phyloP scores from a whole-genome alignment of 2,888 invertebrate genomes.

The Temnothorax unifasciatus region DNA sequence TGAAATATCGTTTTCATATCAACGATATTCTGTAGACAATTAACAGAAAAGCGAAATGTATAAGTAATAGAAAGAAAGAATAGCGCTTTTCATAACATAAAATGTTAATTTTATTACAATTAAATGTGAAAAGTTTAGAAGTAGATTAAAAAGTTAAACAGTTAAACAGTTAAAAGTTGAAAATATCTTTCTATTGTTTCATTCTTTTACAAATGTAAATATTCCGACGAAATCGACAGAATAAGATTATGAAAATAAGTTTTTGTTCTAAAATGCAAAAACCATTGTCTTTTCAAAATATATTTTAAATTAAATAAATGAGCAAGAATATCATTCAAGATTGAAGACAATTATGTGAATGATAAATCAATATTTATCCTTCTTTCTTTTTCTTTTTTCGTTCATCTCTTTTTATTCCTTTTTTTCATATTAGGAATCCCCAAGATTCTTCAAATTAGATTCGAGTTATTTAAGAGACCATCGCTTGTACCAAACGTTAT shows the following conservation, averaged over 20 bases:
- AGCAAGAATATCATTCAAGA: not conserved
- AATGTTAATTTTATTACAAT: not conserved
- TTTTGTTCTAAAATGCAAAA: not conserved
- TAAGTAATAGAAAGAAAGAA: constrained; percentile 3
- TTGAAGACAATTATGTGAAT: not conserved
- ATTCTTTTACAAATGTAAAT: not conserved
- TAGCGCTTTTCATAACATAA: not conserved
- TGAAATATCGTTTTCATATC: constrained; percentile 9
- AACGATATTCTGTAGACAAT: not conserved
- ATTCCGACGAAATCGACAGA: not conserved
- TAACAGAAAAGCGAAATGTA: not conserved
- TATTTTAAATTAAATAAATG: constrained; percentile 2
- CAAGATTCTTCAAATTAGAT: not conserved
- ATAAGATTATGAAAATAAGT: not conserved
- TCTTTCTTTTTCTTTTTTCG: not conserved
- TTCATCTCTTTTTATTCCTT: not conserved
- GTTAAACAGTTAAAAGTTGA: not conserved
- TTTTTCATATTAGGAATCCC: not conserved
- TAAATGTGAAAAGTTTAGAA: not conserved
- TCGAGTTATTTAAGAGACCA: not conserved
- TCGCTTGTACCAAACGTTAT: not conserved
- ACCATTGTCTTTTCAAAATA: not conserved
- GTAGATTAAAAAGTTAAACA: not conserved
- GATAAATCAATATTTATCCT: not conserved
- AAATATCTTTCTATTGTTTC: not conserved